These are phyloP conservation scores for Scotopteryx bipunctaria DNA, from an alignment of 2,888 invertebrate species.

Conservation along the genomic window DNA sequence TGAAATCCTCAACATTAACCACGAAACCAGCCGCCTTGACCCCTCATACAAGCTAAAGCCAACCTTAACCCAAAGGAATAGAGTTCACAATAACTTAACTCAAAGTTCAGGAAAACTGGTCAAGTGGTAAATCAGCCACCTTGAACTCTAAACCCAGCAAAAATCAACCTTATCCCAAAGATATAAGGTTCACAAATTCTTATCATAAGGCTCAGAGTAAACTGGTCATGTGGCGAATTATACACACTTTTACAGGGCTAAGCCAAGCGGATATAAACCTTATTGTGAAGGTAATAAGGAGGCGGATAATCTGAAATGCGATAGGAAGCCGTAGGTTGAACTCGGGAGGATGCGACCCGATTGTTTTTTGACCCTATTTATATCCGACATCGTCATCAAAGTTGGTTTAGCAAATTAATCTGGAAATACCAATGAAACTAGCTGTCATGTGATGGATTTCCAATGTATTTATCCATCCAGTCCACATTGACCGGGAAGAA, in stretches of 20 bases:
- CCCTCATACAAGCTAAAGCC: neutral
- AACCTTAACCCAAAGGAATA: neutral
- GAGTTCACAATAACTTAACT: too few species aligned
- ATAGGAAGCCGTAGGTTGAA: conserved; percentile 44
- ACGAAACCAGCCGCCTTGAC: conserved; percentile 1
- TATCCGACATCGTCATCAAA: too few species aligned
- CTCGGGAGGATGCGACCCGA: conserved; percentile 22
- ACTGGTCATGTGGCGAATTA: conserved; percentile 24
- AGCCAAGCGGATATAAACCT: conserved; percentile 5
- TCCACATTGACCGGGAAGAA: too few species aligned
- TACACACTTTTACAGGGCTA: too few species aligned
- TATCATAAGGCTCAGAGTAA: conserved; percentile 15
- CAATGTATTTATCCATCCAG: too few species aligned
- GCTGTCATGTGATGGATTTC: too few species aligned
- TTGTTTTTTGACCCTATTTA: too few species aligned
- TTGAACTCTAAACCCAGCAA: neutral
- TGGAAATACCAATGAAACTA: neutral
- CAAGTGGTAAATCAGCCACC: neutral
- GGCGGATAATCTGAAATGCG: conserved; percentile 31
- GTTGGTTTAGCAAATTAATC: too few species aligned
- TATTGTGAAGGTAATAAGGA: conserved; percentile 9
- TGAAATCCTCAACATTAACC: conserved; percentile 19
- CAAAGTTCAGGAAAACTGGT: too few species aligned
- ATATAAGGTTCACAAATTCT: neutral
- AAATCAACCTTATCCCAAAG: neutral